These are phyloP conservation scores for Ommatoiulus sabulosus DNA, from an alignment of 2,888 invertebrate genomes.

Conservation along the genomic window DNA sequence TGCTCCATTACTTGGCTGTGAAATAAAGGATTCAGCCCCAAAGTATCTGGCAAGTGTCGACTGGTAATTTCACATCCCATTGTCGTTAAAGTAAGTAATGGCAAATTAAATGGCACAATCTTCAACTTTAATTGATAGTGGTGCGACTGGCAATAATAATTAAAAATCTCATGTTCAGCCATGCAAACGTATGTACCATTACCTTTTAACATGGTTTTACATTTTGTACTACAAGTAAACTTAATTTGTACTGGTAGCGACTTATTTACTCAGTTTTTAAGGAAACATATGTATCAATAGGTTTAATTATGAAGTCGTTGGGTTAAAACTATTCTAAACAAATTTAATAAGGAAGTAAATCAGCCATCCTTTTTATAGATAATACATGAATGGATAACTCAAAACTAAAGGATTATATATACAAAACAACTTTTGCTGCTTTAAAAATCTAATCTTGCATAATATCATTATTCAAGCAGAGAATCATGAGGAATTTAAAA, in stretches of 20 bases:
- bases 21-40: background rate
- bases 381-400: slow-evolving; percentile 16
- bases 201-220: background rate
- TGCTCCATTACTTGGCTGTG: background rate
- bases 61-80: background rate
- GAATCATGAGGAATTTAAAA: background rate
- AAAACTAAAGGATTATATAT: background rate
- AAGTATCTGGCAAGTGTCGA: background rate
- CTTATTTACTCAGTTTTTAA: background rate
- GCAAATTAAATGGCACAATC: slow-evolving; percentile 11
- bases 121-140: background rate
- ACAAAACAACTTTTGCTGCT: background rate
- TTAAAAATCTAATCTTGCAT: background rate
- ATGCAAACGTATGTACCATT: background rate
- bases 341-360: background rate
- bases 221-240: slow-evolving; percentile 50
- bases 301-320: background rate
- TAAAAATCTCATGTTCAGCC: background rate
- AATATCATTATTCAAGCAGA: background rate
- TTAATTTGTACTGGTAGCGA: slow-evolving; percentile 50
- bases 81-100: background rate
- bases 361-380: background rate
- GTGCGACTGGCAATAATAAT: background rate
- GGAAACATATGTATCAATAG: background rate
- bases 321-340: background rate